Base-by-base conservation (phyloP, 64 coral and sea anemone genomes). In the Montipora efflorescens region DNA sequence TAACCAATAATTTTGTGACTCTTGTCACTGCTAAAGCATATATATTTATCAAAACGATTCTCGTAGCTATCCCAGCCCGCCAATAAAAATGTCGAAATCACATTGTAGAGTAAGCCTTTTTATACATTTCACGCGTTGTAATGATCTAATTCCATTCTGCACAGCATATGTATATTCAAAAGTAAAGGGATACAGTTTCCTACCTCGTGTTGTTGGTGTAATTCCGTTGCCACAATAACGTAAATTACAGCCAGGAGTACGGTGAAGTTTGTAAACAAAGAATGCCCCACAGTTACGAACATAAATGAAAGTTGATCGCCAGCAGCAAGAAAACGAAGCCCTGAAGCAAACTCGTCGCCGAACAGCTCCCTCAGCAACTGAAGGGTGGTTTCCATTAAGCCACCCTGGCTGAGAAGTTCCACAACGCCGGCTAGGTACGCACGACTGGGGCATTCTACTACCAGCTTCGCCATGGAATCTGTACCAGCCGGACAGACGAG, bases 371-470 rank as follows among this genome's bases (percentile, higher is more conserved):
- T 84, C 57, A 8, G 69, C 16, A 0, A 21, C 28, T 2, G 16
- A 14, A 47, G 92, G 92, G 49, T 93, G 92, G 12, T 46, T 76
- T 16, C 58, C 50, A 5, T 25, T 75, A 4, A 93, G 66, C 76
- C 85, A 93, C 4, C 92, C 92, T 23, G 92, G 75, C 1, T 76
- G 57, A n/a, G 88, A 49, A 0, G 84, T 74, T 8, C 85, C 85
- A 57, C 92, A 93, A 78, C 81, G 70, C n/a, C 71, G 46, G 4
- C 75, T 14, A 22, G 64, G 1, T 12, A 82, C 90, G 18, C 90
- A 92, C 13, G 23, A 23, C 0, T 52, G 59, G 2, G 80, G 52
- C 90, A 92, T 92, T 62, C n/a, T 84, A 20, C 25, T 48, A 10
- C 90, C 66, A 36, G 85, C 67, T 7, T 83, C 10, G 50, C 73